Percentiles rank a stretch among this genome's conserved stretches.
phyloP scores from a whole-genome alignment of 1,140 invertebrate species.

The Sitophilus oryzae region DNA sequence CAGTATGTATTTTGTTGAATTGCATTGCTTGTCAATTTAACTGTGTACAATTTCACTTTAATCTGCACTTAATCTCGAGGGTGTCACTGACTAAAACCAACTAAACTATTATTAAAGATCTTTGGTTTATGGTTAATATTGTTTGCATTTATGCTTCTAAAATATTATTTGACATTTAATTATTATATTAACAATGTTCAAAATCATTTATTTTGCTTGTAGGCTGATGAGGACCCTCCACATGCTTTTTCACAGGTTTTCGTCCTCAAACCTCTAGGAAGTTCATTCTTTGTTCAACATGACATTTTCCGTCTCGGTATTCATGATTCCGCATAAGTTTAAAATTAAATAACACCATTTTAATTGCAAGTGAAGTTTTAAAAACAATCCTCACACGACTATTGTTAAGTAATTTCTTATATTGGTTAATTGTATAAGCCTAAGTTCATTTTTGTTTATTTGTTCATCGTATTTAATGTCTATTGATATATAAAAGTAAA shows the following conservation, averaged over 20 bases:
- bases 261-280: constrained; percentile 77
- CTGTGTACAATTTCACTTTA: too few relatives aligned
- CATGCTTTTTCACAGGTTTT: constrained; percentile 87
- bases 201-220: constrained; percentile 49
- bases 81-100: too few relatives aligned
- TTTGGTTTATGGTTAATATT: neutral
- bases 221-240: constrained; percentile 90
- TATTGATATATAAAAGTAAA: neutral
- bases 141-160: constrained; percentile 1
- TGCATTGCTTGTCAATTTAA: neutral
- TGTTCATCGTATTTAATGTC: neutral
- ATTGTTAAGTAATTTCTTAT: constrained; percentile 1
- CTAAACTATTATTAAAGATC: neutral
- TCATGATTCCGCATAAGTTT: constrained; percentile 61
- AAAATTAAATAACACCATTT: too few relatives aligned
- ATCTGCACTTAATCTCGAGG: too few relatives aligned
- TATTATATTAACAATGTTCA: too few relatives aligned
- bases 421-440: neutral
- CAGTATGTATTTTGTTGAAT: constrained; percentile 24
- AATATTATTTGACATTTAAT: too few relatives aligned
- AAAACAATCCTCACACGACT: neutral
- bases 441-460: neutral
- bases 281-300: constrained; percentile 83
- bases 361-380: neutral
- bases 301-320: constrained; percentile 89